Base-by-base conservation (phyloP, 2,797 vertebrate genomes). In the Silurus aristotelis region DNA sequence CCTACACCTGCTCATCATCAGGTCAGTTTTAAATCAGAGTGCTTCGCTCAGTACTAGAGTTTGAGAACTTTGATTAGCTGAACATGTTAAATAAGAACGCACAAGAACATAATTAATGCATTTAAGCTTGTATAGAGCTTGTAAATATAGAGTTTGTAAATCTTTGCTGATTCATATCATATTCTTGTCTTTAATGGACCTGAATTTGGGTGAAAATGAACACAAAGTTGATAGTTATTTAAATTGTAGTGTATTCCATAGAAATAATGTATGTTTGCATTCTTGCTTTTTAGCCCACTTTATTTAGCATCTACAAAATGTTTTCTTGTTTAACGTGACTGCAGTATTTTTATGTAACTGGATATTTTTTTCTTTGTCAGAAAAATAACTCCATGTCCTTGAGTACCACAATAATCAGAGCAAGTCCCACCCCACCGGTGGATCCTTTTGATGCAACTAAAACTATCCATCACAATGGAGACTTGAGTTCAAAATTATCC, bases 401-500 rank as follows among this genome's bases (percentile, higher is more conserved):
- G 83, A 99, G 97, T 91, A 98, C 97, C 85, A 99, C 98, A 77
- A 97, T 99, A 91, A 91, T 99, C 91, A 92, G 92, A 89, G 93
- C 95, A 86, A 99, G 97, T 90, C 97, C 97, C 66, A 92, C 95
- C 80, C 95, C 96, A 75, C 92, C 91, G 0, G 88, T 94, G 86
- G 96, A 96, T 22, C 89, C 89, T 22, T 84, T 87, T 70, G n/a
- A 83, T 15, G 80, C 87, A 77, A 20, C 14, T 66, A 71, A 52
- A 31, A 64, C 31, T 1, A 43, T 63, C 38, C 31, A 46, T n/a
- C 78, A 13, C 72, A 80, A 84, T 12, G 83, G 63, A 64, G 88
- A 91, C 43, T 13, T 22, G 90, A 93, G 86, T 87, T 88, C 91
- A 0, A 91, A 91, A 20, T 72, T 83, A 78, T 55, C 77, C 43